These are phyloP conservation scores for Antheraea assamensis DNA, from an alignment of 2,888 invertebrate genomes.

Conservation along the genomic window DNA sequence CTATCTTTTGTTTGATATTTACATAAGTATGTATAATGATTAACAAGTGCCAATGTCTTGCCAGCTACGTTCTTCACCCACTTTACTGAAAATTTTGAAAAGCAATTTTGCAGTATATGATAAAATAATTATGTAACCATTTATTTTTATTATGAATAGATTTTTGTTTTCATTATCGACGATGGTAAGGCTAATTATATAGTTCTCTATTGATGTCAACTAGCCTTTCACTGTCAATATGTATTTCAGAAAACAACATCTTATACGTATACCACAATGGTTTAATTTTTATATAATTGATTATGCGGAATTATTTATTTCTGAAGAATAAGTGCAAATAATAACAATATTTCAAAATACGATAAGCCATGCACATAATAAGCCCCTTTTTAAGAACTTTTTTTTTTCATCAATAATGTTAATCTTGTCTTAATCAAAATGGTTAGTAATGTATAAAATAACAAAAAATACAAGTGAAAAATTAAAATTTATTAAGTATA, in stretches of 20 bases:
- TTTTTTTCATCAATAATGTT: no score
- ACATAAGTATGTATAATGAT: slow-evolving; percentile 14
- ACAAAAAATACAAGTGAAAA: neutral
- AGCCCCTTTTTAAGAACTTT: no score
- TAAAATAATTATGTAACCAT: no score
- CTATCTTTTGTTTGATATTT: neutral
- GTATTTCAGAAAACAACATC: neutral
- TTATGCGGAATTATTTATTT: no score
- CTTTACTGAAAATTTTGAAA: slow-evolving; percentile 21
- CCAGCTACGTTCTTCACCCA: slow-evolving; percentile 20
- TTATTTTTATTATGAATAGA: no score
- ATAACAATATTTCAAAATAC: no score
- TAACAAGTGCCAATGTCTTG: slow-evolving; percentile 13
- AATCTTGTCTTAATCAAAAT: no score
- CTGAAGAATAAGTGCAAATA: no score
- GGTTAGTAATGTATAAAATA: neutral
- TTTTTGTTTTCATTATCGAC: no score
- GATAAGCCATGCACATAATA: no score
- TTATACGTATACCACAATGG: neutral
- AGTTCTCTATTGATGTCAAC: neutral
- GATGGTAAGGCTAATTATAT: neutral
- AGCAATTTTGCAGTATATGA: no score
- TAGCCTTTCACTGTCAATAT: neutral
- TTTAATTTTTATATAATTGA: neutral
- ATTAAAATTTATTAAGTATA: neutral